phyloP scores from a whole-genome alignment of 1,140 invertebrate genomes.

The Apis mellifera region DNA sequence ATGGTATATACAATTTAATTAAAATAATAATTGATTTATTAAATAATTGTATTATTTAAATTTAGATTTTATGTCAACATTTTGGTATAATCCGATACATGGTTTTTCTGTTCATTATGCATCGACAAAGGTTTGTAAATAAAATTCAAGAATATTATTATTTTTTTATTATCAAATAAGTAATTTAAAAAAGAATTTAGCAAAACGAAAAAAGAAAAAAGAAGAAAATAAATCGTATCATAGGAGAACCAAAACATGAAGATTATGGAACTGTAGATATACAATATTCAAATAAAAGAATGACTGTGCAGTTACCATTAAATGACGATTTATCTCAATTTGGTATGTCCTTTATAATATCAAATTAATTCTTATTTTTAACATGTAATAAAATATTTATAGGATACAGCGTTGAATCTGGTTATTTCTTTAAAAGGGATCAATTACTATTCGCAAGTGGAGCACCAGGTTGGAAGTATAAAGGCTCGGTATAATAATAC shows the following conservation, averaged over 20 bases:
- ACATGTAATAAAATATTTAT: constrained; percentile 34
- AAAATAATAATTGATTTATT: background rate
- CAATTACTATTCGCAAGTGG: constrained; percentile 80
- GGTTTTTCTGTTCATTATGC: constrained; percentile 68
- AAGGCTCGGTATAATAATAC: constrained; percentile 71
- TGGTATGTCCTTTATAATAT: constrained; percentile 49
- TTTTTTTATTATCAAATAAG: background rate
- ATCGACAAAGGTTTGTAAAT: constrained; percentile 23
- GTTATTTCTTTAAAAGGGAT: constrained; percentile 77
- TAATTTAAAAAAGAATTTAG: constrained; percentile 8
- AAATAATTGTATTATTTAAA: constrained; percentile 15
- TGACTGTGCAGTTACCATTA: constrained; percentile 24
- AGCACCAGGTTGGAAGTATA: constrained; percentile 81
- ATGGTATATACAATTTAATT: constrained; percentile 36
- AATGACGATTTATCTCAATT: constrained; percentile 53
- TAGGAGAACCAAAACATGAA: constrained; percentile 64
- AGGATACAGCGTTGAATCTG: constrained; percentile 84
- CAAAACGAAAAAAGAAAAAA: background rate
- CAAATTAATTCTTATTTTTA: background rate
- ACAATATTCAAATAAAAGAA: constrained; percentile 12
- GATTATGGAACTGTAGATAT: constrained; percentile 54
- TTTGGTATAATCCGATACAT: constrained; percentile 65
- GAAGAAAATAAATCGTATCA: constrained; percentile 28
- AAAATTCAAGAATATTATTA: too few relatives aligned
- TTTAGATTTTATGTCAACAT: constrained; percentile 51